Conservation (phyloP, 2,888 invertebrate genomes). For the Artemia sp. region DNA sequence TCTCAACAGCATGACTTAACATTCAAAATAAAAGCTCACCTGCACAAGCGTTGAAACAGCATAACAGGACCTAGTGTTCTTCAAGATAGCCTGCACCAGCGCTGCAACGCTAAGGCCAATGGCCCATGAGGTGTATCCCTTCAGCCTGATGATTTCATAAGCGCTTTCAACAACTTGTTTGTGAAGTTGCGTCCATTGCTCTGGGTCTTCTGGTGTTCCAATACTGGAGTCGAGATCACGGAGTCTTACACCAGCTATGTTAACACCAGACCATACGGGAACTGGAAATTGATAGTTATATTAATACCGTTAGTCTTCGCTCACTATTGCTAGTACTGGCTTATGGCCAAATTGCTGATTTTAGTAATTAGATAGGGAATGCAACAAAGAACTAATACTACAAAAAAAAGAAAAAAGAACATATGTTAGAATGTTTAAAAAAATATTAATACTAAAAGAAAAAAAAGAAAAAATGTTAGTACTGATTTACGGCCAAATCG, state of each 20-base stretch:
- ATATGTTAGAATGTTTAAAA: neutral
- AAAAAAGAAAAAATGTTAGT: neutral
- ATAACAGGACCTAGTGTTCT: conserved; percentile 54
- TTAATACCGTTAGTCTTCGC: no score
- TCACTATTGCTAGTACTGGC: no score
- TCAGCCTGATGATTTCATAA: conserved; percentile 67
- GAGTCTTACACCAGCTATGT: conserved; percentile 70
- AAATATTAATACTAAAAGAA: neutral
- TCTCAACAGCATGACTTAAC: neutral
- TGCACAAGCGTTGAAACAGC: conserved; percentile 59
- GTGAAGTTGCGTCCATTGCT: conserved; percentile 62
- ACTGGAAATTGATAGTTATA: conserved; percentile 37
- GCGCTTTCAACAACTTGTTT: conserved; percentile 64
- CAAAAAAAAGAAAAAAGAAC: neutral
- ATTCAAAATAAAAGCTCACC: conserved; percentile 36
- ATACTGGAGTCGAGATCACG: conserved; percentile 55
- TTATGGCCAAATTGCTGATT: no score
- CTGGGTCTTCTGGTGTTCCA: conserved; percentile 52
- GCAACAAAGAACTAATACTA: neutral
- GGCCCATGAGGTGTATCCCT: conserved; percentile 83
- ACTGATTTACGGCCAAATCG: neutral
- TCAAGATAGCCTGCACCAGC: conserved; percentile 49
- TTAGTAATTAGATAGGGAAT: no score
- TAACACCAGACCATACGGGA: conserved; percentile 84
- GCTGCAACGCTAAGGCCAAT: conserved; percentile 61